Evolutionary conservation across 1,140 invertebrate genomes (phyloP), one percentile per base, ranked within the genome.

Genomic region (Formica exsecta): DNA sequence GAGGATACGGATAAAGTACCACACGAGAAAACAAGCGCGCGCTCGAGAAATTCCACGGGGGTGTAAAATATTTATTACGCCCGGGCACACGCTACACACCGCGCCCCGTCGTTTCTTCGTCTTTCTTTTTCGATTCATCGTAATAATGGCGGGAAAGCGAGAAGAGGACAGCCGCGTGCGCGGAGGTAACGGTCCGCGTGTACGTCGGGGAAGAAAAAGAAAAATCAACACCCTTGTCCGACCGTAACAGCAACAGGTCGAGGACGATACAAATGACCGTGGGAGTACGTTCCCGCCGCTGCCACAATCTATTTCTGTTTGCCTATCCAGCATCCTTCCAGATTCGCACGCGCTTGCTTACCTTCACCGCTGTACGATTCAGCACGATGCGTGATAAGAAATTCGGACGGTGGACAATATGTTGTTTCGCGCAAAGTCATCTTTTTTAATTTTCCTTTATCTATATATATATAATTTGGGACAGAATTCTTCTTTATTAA

Each of bases 221-320:
- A 89, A 84, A 89, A 89, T 79, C 77, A 83, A 86, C 88, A 66
- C 29, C 32, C 70, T 59, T 54, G 83, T 41, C 44, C 84, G 57
- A 64, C 54, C 11, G 59, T 73, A 65, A 59, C 44, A 75, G 88
- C 89, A 90, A 90, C 89, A 90, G 88, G 89, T 90, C 89, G 61
- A 76, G 79, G 74, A 89, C 79, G 89, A 89, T 89, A 89, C 85
- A 89, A 87, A 90, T 89, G 87, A 79, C 71, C 87, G 13, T 80
- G 70, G 57, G 61, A 81, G 83, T 70, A 59, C 83, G 81, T 88
- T 80, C 41, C 36, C 38, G 38, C 36, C 66, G 57, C n/a, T 64
- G 51, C 59, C 81, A 38, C 70, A 57, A 89, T 89, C 88, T 81
- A 86, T 89, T 89, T 86, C 71, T 61, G 29, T 57, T 87, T 87